Percentiles rank a stretch among this genome's conserved stretches.
Conservation (phyloP, 2,797 vertebrate genomes). For the Pangasius sanitwongsei region DNA sequence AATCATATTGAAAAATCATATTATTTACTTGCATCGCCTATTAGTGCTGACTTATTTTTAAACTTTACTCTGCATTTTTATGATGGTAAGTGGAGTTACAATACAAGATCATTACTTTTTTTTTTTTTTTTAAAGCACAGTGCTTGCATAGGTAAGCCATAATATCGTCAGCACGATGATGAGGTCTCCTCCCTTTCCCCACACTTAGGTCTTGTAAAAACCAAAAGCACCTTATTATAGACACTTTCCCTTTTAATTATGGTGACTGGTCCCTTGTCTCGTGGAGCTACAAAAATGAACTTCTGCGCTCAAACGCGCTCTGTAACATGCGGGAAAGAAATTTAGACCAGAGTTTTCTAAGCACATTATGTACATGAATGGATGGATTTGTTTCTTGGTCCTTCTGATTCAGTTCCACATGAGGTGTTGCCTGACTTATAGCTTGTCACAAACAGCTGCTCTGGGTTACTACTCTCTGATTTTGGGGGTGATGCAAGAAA, state of each 20-base stretch:
- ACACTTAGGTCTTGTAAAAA: conserved; percentile 35
- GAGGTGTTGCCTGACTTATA: conserved; percentile 43
- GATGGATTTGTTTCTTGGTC: conserved; percentile 22
- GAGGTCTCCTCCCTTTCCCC: conserved; percentile 36
- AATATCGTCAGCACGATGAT: conserved; percentile 40
- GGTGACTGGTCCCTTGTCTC: conserved; percentile 16
- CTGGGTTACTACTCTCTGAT: not conserved
- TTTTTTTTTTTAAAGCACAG: not conserved
- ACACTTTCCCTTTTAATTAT: conserved; percentile 24
- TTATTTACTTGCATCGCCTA: not conserved
- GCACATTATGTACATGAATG: not conserved
- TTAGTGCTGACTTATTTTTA: not conserved
- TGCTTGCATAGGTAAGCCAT: conserved; percentile 16
- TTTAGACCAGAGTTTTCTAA: conserved; percentile 1
- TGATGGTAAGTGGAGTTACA: not conserved
- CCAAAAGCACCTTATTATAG: conserved; percentile 16
- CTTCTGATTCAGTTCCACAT: not conserved
- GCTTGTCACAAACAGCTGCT: conserved; percentile 26
- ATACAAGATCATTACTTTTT: not conserved
- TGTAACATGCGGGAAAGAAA: not conserved
- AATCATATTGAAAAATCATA: no score
- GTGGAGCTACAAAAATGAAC: conserved; percentile 31
- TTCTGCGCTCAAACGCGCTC: not conserved
- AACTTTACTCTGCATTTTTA: not conserved
- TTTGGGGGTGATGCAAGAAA: not conserved